These are phyloP conservation scores for Nannoperca obscura DNA, from an alignment of 2,797 vertebrate species.

Conservation along the genomic window DNA sequence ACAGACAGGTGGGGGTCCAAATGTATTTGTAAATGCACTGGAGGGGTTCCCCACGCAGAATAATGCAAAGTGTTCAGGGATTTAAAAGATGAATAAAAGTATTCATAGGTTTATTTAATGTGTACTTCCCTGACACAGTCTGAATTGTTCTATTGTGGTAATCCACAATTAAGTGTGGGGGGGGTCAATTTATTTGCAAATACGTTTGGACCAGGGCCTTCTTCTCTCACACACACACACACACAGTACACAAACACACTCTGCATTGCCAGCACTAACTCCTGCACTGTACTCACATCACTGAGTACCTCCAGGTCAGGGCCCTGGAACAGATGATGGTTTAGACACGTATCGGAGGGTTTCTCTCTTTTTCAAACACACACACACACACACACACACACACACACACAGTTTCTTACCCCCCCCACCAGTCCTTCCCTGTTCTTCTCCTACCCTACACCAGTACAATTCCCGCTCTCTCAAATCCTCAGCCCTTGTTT, in stretches of 20 bases:
- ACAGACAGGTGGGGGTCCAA: constrained; percentile 56
- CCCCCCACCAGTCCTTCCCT: not conserved
- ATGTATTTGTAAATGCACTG: constrained; percentile 47
- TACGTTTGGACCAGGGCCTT: constrained; percentile 52
- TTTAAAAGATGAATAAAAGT: not conserved
- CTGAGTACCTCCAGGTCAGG: constrained; percentile 88
- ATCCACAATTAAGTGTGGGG: not conserved
- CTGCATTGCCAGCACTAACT: constrained; percentile 67
- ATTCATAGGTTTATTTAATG: not conserved
- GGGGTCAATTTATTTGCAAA: constrained; percentile 43
- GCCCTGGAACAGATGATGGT: constrained; percentile 86
- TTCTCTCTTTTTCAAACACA: constrained; percentile 24
- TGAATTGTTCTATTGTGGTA: constrained; percentile 30
- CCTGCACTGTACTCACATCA: constrained; percentile 86
- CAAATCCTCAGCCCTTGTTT: not conserved
- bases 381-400: constrained; percentile 15
- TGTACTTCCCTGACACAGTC: not conserved
- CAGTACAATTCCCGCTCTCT: not conserved
- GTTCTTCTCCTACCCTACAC: not conserved
- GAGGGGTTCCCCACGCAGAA: not conserved
- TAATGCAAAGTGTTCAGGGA: constrained; percentile 34
- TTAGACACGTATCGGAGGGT: constrained; percentile 70
- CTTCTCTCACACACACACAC: constrained; percentile 42
- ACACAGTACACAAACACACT: constrained; percentile 45
- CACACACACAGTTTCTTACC: constrained; percentile 31